Conservation (phyloP, 2,113 vertebrate species). For the Rhagologus leucostigma region DNA sequence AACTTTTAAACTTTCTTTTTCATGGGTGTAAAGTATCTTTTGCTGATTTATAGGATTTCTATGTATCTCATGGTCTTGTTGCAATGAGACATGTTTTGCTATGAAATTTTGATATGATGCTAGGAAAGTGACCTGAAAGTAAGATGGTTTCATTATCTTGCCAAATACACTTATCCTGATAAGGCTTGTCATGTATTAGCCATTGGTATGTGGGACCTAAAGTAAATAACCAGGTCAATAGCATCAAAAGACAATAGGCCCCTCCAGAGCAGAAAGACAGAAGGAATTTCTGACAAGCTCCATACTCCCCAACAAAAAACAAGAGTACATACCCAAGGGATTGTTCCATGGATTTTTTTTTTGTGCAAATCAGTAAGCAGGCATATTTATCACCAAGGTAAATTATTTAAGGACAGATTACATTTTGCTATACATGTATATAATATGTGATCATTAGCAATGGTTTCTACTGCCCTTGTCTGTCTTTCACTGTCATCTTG, state of each 20-base stretch:
- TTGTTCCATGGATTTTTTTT: not conserved
- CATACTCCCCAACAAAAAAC: not conserved
- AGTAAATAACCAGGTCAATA: not conserved
- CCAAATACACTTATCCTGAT: not conserved
- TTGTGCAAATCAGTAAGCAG: not conserved
- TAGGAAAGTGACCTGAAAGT: not conserved
- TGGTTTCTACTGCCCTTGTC: not conserved
- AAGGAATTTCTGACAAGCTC: not conserved
- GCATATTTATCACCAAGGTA: not conserved
- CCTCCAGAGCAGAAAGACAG: not conserved
- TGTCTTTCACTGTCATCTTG: not conserved
- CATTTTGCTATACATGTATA: not conserved
- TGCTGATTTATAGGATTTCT: not conserved
- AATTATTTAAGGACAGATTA: not conserved
- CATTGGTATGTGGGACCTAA: not conserved
- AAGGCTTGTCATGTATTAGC: not conserved
- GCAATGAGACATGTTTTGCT: not conserved
- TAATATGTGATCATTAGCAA: not conserved
- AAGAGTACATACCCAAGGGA: not conserved
- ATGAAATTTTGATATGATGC: not conserved
- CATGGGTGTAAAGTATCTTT: not conserved
- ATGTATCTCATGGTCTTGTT: not conserved
- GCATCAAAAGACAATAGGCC: not conserved
- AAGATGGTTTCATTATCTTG: not conserved
- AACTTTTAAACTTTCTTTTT: not conserved